Conservation (phyloP, 2,888 invertebrate genomes). For the Nephrotoma guestfalica region DNA sequence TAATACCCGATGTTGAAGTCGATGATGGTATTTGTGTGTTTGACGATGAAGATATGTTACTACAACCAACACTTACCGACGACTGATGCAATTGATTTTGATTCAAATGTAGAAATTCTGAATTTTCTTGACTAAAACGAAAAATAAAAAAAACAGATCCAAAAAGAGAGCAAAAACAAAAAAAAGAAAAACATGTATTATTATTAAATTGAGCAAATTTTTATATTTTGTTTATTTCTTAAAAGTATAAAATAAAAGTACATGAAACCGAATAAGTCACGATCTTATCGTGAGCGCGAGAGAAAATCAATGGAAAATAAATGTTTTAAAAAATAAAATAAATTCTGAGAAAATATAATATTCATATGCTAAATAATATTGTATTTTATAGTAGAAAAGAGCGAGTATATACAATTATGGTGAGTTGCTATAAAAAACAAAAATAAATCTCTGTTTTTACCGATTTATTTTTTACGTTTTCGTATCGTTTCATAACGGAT, state of each 20-base stretch:
- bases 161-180: background rate
- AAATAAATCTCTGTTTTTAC: background rate
- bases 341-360: background rate
- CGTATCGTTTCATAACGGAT: background rate
- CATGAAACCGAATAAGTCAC: background rate
- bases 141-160: background rate
- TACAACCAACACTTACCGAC: conserved; percentile 11
- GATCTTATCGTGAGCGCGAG: background rate
- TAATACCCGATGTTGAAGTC: background rate
- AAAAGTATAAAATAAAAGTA: background rate
- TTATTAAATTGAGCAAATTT: background rate
- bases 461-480: background rate
- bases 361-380: background rate
- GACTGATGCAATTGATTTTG: conserved; percentile 12
- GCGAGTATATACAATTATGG: background rate
- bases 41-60: conserved; percentile 9
- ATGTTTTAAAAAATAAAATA: background rate
- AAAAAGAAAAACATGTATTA: background rate
- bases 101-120: conserved; percentile 12
- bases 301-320: background rate
- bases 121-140: conserved; percentile 10
- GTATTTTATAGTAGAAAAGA: background rate
- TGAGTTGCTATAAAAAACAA: background rate
- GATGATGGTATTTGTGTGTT: conserved; percentile 2
- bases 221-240: background rate